Evolutionary conservation across 1,140 invertebrate species (phyloP), one percentile per base, ranked within the genome.

Genomic region (Diabrotica virgifera): DNA sequence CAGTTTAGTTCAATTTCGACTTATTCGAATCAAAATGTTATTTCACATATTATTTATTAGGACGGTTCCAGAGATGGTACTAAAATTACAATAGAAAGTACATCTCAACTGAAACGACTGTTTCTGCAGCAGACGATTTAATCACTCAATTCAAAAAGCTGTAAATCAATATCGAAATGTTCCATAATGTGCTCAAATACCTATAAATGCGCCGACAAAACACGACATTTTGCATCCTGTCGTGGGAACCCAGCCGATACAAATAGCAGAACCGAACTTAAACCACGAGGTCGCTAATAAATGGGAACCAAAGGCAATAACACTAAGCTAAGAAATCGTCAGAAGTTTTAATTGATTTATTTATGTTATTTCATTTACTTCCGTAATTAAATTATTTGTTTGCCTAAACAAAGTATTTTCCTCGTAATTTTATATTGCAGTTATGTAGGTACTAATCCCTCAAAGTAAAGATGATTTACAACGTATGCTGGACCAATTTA

Each of bases 181-280:
- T 60, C 50, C 38, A 60, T 60, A 60, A 60, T 60, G 59, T 60
- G 59, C 59, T 60, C 59, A 60, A 60, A 60, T 60, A 60, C 12
- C 46, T 37, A 50, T 51, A 60, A 60, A 60, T 50, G 59, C 50
- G 59, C 59, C 59, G 46, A 60, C 59, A 60, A 60, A 60, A 60
- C 59, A 50, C 8, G 35, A 40, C 59, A 52, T 60, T 60, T 60
- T 52, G 59, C 59, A 60, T 60, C 13, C 37, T 50, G 50, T 60
- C 35, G 50, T 36, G 35, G 55, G 55, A 36, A 36, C n/a, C 12
- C 36, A 57, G 37, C 55, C 12, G 24, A 11, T 7, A 11, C 10
- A 6, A 36, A 36, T 12, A 36, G 11, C 55, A 57, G 55, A 12
- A 36, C 40, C 40, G 40, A 46, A 46, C 40, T 46, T 5, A 24